Evolutionary conservation across 2,888 invertebrate species (phyloP).

Genomic region (Aphodius granarius): DNA sequence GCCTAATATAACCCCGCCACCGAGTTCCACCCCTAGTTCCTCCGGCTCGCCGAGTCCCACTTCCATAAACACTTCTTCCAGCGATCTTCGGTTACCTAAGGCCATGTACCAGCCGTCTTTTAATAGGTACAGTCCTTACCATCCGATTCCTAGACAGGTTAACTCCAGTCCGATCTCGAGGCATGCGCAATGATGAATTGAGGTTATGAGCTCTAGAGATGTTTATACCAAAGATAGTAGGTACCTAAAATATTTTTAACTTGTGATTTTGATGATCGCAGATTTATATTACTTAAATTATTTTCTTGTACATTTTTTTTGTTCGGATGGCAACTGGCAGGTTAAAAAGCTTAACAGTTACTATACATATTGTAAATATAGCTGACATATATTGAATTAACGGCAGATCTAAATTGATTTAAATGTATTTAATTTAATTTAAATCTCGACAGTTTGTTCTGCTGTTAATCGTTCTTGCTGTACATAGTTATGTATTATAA

Average conservation of each 20-base stretch:
- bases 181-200: conserved; percentile 37
- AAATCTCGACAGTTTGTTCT: background rate
- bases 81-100: conserved; percentile 54
- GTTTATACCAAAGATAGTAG: conserved; percentile 18
- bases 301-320: background rate
- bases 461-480: background rate
- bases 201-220: conserved; percentile 13
- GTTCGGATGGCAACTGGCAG: background rate
- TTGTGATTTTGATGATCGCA: background rate
- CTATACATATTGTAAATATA: background rate
- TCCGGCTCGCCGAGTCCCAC: conserved; percentile 64
- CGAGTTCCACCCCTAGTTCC: conserved; percentile 59
- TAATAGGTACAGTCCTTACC: conserved; percentile 55
- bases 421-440: background rate
- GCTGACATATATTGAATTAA: background rate
- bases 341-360: background rate
- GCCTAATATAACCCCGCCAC: conserved; percentile 54
- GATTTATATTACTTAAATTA: background rate
- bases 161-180: conserved; percentile 38
- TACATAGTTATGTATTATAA: background rate
- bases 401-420: background rate
- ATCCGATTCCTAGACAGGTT: conserved; percentile 40
- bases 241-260: background rate
- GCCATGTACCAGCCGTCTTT: conserved; percentile 53
- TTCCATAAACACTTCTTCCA: conserved; percentile 43